Conservation (phyloP, 2,888 invertebrate species). For the Prosapia bicincta region DNA sequence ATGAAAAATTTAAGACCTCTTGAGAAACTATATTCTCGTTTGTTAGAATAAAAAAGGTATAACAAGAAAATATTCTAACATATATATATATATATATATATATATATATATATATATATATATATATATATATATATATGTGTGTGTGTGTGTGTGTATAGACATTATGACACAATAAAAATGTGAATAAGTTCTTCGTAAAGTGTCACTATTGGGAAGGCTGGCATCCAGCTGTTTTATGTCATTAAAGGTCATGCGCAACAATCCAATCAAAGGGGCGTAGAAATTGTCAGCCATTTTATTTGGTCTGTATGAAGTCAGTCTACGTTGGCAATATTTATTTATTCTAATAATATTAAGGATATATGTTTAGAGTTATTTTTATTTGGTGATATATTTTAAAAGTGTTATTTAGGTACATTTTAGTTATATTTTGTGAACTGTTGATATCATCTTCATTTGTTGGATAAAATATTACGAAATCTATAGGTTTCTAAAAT, state of each 20-base stretch:
- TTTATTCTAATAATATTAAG: constrained; percentile 15
- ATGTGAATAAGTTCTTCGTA: no score
- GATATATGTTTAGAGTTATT: background rate
- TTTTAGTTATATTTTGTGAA: constrained; percentile 6
- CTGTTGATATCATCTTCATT: background rate
- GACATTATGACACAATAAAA: no score
- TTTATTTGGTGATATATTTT: constrained; percentile 1
- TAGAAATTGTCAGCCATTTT: constrained; percentile 35
- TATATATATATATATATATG: no score
- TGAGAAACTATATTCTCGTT: no score
- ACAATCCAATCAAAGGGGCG: constrained; percentile 33
- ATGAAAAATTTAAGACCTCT: no score
- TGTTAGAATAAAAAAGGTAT: no score
- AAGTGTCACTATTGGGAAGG: background rate
- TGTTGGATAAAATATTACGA: constrained; percentile 8
- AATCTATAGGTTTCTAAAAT: constrained; percentile 41
- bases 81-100: no score
- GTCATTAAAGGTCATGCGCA: constrained; percentile 30
- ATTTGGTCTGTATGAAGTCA: constrained; percentile 28
- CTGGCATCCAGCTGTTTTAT: background rate
- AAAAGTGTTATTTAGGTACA: constrained; percentile 10
- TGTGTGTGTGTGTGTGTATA: no score
- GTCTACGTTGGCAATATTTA: constrained; percentile 29
- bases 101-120: no score
- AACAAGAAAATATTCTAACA: no score